Base-by-base conservation (phyloP, 2,113 vertebrate genomes). In the Chascanopsetta lugubris region DNA sequence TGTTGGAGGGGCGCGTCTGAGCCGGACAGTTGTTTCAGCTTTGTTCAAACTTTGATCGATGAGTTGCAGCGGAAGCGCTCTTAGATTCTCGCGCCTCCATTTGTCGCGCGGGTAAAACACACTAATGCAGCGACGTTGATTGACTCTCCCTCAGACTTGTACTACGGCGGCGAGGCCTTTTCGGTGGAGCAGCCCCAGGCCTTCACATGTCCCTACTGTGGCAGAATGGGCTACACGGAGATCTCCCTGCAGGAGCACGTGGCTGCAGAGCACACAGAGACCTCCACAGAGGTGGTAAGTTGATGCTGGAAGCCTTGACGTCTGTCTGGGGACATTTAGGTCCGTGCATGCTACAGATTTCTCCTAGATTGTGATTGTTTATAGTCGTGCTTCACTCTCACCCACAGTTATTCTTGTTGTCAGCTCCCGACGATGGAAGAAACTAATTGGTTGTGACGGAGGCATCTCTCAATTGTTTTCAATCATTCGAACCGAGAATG, bases 171-270 rank as follows among this genome's bases (percentile, higher is more conserved):
- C 58, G 97, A 99, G 89, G 97, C 97, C 46, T 97, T 99, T 87
- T 99, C 97, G 49, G 95, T 98, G 94, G 97, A 99, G 81, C 96
- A 99, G 86, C 97, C 97, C 53, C 97, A 99, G 88, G 97, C 97
- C 53, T 99, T 98, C 72, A 99, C 97, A 80, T 99, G 97, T 93
- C 97, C 97, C 74, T 99, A 98, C 93, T 99, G 97, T 91, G 96
- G 97, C 61, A 98, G 96, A 89, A 99, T 99, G 97, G 97, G 97
- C 87, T 96, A 96, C 87, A 98, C 96, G 8, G 96, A 98, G 92
- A 94, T 95, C 82, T 98, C 97, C 88, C 93, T 99, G 92, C 97
- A 99, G 93, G 97, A 99, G 86, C 97, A 99, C 17, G 96, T 99
- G 89, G 94, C 97, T 90, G 96, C 97, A 80, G 97, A 99, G 77